These are phyloP conservation scores for Carassius auratus DNA, from an alignment of 2,113 vertebrate species.

Conservation along the genomic window DNA sequence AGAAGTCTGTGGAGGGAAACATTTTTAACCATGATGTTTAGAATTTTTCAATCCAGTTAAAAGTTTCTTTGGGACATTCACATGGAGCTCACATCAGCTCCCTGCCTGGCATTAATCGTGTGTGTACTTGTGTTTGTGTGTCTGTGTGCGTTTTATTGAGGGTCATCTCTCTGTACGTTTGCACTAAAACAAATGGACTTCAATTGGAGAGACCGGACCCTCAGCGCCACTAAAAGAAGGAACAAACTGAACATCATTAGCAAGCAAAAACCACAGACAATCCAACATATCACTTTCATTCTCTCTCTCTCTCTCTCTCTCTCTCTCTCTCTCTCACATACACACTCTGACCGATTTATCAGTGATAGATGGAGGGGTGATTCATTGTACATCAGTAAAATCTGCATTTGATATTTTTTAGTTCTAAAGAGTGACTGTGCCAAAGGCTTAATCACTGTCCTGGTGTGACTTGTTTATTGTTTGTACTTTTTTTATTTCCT, in stretches of 20 bases:
- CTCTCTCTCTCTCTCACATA: not conserved
- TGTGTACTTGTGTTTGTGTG: not conserved
- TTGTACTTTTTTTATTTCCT: conserved; percentile 16
- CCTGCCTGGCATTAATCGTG: conserved; percentile 9
- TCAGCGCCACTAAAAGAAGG: not conserved
- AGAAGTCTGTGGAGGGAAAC: not conserved
- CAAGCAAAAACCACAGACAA: conserved; percentile 34
- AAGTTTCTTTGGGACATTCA: conserved; percentile 4
- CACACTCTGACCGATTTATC: not conserved
- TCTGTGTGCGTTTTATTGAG: conserved; percentile 25
- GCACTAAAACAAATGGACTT: conserved; percentile 57
- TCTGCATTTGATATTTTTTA: conserved; percentile 8
- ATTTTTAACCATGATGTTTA: not conserved
- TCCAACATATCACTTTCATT: not conserved
- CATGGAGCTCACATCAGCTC: conserved; percentile 7
- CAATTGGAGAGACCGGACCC: conserved; percentile 42
- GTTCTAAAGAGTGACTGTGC: conserved; percentile 28
- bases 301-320: conserved; percentile 1
- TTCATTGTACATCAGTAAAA: not conserved
- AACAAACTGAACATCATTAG: not conserved
- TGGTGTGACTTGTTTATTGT: not conserved
- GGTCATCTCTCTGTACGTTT: conserved; percentile 52
- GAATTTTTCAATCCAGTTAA: conserved; percentile 24
- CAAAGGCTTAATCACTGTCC: conserved; percentile 29
- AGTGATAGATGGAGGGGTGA: not conserved